phyloP scores from a whole-genome alignment of 2,113 vertebrate species.

The Passer montanus region DNA sequence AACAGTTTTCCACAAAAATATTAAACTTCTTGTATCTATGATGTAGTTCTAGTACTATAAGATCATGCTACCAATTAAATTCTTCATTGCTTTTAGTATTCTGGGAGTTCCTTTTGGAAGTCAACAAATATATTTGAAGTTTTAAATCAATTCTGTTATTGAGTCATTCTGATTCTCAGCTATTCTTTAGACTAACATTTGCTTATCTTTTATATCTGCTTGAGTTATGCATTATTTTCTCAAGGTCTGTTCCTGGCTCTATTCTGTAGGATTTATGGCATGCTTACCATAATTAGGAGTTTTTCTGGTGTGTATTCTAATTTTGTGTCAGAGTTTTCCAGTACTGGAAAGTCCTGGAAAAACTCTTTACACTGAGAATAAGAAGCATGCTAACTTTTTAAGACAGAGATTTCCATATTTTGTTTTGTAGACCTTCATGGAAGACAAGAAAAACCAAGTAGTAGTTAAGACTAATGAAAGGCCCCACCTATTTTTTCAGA shows the following conservation, averaged over 20 bases:
- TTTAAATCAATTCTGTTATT: neutral
- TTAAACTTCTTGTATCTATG: neutral
- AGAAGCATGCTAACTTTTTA: neutral
- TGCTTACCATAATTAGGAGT: neutral
- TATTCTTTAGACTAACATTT: neutral
- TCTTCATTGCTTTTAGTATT: neutral
- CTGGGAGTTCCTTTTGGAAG: neutral
- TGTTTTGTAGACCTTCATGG: rapidly evolving
- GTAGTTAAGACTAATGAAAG: neutral
- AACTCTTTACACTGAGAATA: neutral
- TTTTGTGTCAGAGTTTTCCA: neutral
- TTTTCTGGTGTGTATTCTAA: neutral
- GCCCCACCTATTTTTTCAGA: rapidly evolving
- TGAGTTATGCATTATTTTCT: neutral
- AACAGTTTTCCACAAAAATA: neutral
- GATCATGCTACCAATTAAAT: neutral
- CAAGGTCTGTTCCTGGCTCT: neutral
- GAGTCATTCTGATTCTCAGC: neutral
- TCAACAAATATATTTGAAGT: neutral
- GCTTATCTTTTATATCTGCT: neutral
- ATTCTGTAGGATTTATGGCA: neutral
- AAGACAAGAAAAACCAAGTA: neutral
- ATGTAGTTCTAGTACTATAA: neutral
- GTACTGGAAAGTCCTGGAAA: neutral
- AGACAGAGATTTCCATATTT: neutral